Base-by-base conservation (phyloP, 2,888 invertebrate genomes). In the Platerodrilus igneus region DNA sequence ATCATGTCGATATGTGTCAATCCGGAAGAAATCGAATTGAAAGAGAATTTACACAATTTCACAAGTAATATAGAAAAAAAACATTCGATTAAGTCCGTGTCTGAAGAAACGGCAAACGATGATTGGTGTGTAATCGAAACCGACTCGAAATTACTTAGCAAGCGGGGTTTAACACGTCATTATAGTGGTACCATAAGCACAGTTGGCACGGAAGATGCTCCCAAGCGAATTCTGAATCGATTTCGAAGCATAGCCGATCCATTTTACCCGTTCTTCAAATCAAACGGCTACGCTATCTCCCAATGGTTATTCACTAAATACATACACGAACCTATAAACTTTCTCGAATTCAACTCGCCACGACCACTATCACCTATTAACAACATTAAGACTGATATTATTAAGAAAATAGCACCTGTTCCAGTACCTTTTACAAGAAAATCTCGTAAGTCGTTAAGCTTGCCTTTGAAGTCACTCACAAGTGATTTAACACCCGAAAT, bases 1-100 rank as follows among this genome's bases (percentile, higher is more conserved):
- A 79, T 83, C 22, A 71, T 86, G 49, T 83, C 85, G 0, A 86
- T 87, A 53, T 85, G 85, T 59, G 78, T 78, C 47, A 77, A 79
- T 57, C 75, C 79, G 0, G 76, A 76, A 13, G 62, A 66, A 38
- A 37, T 40, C 14, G 43, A 47, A 11, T 41, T 48, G 8, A 55
- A 58, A 4, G 45, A 50, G 10, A 57, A 57, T 2, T 44, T 51
- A 6, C 23, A 32, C 29, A 33, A 40, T 32, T 15, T 26, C 11
- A 38, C 35, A 20, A n/a, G n/a, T n/a, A 37, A 16, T n/a, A 13
- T 29, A 2, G 29, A 37, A 21, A 29, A n/a, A n/a, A n/a, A n/a
- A n/a, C n/a, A n/a, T n/a, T n/a, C n/a, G n/a, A n/a, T n/a, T n/a
- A n/a, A n/a, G n/a, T n/a, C n/a, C n/a, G n/a, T n/a, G n/a, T n/a